Evolutionary conservation across 2,797 vertebrate species (phyloP).

Genomic region (Vireo griseus): DNA sequence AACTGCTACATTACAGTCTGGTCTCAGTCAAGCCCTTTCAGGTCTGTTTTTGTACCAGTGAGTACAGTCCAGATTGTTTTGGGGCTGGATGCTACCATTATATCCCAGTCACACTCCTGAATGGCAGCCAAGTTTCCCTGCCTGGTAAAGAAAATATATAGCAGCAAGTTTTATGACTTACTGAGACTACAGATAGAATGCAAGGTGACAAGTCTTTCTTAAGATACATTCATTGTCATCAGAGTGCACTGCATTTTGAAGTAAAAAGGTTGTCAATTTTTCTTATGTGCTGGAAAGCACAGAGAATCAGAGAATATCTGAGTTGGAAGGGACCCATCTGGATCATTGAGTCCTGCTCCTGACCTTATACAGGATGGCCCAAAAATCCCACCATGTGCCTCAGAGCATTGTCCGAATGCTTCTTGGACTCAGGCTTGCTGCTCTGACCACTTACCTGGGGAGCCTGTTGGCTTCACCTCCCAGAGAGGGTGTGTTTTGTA

Average conservation of each 20-base stretch:
- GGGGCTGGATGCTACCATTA: not conserved
- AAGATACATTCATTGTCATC: not conserved
- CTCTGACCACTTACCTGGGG: not conserved
- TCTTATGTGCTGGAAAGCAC: not conserved
- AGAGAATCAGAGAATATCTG: not conserved
- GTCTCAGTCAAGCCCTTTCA: not conserved
- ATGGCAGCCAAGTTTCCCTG: conserved; percentile 13
- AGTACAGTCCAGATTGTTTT: not conserved
- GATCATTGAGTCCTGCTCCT: not conserved
- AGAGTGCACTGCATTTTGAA: not conserved
- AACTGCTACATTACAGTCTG: fast-evolving
- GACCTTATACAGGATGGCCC: not conserved
- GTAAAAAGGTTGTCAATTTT: not conserved
- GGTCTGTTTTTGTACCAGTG: not conserved
- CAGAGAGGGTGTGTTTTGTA: not conserved
- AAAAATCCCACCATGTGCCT: not conserved
- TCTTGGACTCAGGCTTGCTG: not conserved
- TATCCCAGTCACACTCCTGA: not conserved
- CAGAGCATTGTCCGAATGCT: not conserved
- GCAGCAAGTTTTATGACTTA: not conserved
- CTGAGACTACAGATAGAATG: not conserved
- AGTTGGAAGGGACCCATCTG: not conserved
- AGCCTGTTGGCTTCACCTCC: not conserved
- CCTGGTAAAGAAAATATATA: conserved; percentile 8
- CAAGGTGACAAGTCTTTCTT: not conserved